Evolutionary conservation across 2,113 vertebrate species (phyloP), one percentile per base, ranked within the genome.

Genomic region (Anguilla rostrata): DNA sequence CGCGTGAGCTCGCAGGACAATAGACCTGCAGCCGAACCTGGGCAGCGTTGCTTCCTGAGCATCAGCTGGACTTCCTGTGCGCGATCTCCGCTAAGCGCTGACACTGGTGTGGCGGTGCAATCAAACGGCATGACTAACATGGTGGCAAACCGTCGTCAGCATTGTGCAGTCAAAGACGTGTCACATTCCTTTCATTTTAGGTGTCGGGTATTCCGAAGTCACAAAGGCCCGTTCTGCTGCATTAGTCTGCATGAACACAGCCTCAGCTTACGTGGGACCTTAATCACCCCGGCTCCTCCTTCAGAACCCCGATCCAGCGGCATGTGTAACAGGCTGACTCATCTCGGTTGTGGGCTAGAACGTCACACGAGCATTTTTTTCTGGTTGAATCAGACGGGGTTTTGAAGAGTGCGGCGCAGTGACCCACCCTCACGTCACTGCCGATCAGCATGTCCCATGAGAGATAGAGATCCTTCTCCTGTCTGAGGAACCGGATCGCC

Each of bases 401-500:
- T 26, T 53, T 16, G 49, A 43, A 53, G 15, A 16, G 85, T 56
- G 15, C 71, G 83, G 39, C 40, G 29, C 18, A 49, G 39, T 9
- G 6, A 85, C 92, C 88, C 94, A 99, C 98, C 96, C 97, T 93
- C 88, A 95, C 93, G 87, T 98, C 97, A 6, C 95, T 96, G 80
- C 98, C 98, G 1, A 94, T 94, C 87, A 96, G 93, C 96, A 97
- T 96, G 87, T 97, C 96, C 96, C 97, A 98, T 0, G 89, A 93
- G 75, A 97, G 96, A 56, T 98, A 98, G 75, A 94, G 93, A 57
- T 93, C 97, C 34, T 95, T 95, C 92, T 97, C 96, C 92, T 98
- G 96, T 0, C 97, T 93, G 94, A 97, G 97, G 89, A 98, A 96
- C 89, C 97, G 97, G 75, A 98, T 83, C 20, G 97, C 97, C 93